Evolutionary conservation across 2,113 vertebrate genomes (phyloP), one percentile per base, ranked within the genome.

Genomic region (Campylomormyrus tamandua): DNA sequence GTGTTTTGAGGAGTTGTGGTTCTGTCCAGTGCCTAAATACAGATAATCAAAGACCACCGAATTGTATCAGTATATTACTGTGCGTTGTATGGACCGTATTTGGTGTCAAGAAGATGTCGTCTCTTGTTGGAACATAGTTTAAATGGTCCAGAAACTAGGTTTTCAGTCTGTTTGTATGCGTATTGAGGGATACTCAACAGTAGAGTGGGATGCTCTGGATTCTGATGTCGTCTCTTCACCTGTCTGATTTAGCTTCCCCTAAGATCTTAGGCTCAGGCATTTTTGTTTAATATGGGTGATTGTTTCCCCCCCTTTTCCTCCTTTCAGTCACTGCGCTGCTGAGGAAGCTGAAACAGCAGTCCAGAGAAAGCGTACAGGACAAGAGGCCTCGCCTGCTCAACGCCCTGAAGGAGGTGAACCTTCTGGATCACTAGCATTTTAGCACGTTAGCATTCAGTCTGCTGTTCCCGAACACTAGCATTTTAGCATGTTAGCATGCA

Each of bases 261-360:
- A 39, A 80, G 0, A 42, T 42, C 74, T 77, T 10, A 11, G 31
- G 27, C 70, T 42, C 35, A 17, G 35, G 5, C 15, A 39, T 9
- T 24, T 58, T 62, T 62, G 21, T n/a, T 62, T n/a, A 62, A 62
- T 62, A 56, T 21, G 52, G 1, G 56, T 19, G 80, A 35, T 88
- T 24, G 5, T 84, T 21, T 9, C 4, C 84, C 27, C 48, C 35
- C 88, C 21, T 77, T 56, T 19, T 42, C 42, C 62, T 24, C 77
- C 90, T 62, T 21, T 8, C 87, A 99, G 98, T 99, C 95, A 98
- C 97, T 91, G 97, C 98, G 90, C 96, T 99, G 91, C 95, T 99
- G 91, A 96, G 98, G 92, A 99, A 99, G 93, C 95, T 99, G 87
- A 99, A 99, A 92, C 98, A 99, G 95, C 98, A 99, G 7, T 99